These are phyloP conservation scores for Panulirus ornatus DNA, from an alignment of 1,140 invertebrate species.

Conservation along the genomic window DNA sequence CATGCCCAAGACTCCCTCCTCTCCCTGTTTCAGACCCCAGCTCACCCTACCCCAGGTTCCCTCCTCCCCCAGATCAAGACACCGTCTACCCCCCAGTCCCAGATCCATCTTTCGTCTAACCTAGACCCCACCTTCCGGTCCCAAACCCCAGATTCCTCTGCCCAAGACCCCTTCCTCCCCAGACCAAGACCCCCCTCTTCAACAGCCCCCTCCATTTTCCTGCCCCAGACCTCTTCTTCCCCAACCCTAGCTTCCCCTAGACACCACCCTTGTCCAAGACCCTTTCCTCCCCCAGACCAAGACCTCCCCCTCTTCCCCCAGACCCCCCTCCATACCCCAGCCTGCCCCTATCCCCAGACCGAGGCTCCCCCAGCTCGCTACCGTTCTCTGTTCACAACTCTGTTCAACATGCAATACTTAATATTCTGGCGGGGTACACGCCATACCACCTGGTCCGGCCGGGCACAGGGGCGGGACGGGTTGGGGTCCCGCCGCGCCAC, in stretches of 20 bases:
- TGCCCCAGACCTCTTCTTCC: neutral
- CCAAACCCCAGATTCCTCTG: no score
- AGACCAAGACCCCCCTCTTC: no score
- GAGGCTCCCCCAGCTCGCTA: conserved; percentile 18
- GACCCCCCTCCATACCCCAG: neutral
- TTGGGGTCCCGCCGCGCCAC: neutral
- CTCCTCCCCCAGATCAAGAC: neutral
- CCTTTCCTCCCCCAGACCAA: neutral
- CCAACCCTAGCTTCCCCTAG: neutral
- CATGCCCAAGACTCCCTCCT: no score
- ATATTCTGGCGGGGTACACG: conserved; percentile 42
- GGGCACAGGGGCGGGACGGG: neutral
- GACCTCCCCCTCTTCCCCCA: neutral
- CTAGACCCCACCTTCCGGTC: no score
- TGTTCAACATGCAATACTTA: conserved; percentile 64
- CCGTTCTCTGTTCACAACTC: conserved; percentile 56
- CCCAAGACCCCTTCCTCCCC: no score
- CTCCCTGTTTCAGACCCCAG: neutral
- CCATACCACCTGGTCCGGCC: conserved; percentile 38
- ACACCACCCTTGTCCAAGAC: no score
- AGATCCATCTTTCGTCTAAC: no score
- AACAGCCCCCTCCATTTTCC: neutral
- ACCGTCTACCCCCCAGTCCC: neutral
- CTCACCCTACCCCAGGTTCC: neutral
- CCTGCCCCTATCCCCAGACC: neutral